Conservation (phyloP, 2,797 vertebrate species). For the Cyprinella venusta region DNA sequence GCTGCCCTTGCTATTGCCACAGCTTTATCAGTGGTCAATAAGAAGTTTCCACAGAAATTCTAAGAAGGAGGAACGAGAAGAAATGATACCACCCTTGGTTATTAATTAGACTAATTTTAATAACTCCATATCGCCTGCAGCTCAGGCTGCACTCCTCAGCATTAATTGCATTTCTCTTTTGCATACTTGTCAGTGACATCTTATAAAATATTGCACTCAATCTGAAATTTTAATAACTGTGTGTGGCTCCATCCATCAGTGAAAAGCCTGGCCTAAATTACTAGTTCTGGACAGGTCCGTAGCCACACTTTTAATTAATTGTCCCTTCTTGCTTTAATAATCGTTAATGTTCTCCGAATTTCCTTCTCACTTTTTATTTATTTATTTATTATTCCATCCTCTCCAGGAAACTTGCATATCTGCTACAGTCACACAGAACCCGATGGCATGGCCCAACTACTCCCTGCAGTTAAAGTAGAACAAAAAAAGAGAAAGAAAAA, state of each 20-base stretch:
- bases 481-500: too few species aligned
- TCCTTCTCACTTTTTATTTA: background rate
- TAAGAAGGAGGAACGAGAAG: conserved; percentile 11
- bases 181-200: conserved; percentile 59
- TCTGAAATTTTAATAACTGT: conserved; percentile 68
- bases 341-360: conserved; percentile 48
- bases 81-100: conserved; percentile 44
- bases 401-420: conserved; percentile 1
- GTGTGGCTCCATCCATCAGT: conserved; percentile 61
- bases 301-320: conserved; percentile 68
- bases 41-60: conserved; percentile 51
- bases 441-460: background rate
- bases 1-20: conserved; percentile 25
- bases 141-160: conserved; percentile 48
- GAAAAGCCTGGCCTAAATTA: conserved; percentile 61
- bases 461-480: background rate
- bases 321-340: conserved; percentile 60
- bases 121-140: conserved; percentile 56
- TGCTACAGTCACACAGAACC: conserved; percentile 8
- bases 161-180: conserved; percentile 68
- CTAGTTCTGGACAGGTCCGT: conserved; percentile 60
- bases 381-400: background rate
- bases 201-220: conserved; percentile 61
- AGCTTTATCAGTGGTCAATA: conserved; percentile 46
- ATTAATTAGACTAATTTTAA: conserved; percentile 63